Base-by-base conservation (phyloP, 2,888 invertebrate species). In the Melangyna quadrimaculata region DNA sequence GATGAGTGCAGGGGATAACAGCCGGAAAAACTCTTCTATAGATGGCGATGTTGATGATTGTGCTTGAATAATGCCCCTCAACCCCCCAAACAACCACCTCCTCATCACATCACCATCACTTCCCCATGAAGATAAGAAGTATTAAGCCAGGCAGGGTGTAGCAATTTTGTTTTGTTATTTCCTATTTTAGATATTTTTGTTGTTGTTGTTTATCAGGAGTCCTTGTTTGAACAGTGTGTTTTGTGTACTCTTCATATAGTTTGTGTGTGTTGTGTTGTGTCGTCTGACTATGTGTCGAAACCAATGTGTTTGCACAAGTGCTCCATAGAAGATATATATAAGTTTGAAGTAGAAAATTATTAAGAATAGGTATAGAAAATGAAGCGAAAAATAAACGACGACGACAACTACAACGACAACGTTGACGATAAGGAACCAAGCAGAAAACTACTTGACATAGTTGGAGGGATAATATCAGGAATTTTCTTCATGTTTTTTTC, bases 221-320 rank as follows among this genome's bases (percentile, higher is more conserved):
- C 67, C 67, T 74, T 73, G 74, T 78, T 78, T 24, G 69, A 82
- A 81, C 77, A 81, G 9, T 48, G 55, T 73, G 40, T 53, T 43
- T 43, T 53, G 24, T 72, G 45, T 40, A n/a, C n/a, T 14, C 17
- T 7, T 9, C 5, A n/a, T 37, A 37, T 40, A 40, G 57, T 74
- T 59, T 65, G 37, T 45, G 61, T 72, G 35, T 40, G 45, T 40
- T 45, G 32, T 61, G 55, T 19, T 19, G 19, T 55, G 55, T 55
- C 71, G 72, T 65, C 35, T 71, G 59, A 59, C 61, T 72, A 77
- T 80, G 77, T 75, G 82, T 83, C 82, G 82, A 70, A 83, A 70
- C 67, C 82, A 78, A 78, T 83, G 77, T 80, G 80, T 86, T 80
- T 86, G 72, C 67, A 69, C 72, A 80, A 86, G 84, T 86, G 84